Percentiles rank a stretch among this genome's conserved stretches.
Evolutionary conservation across 2,797 vertebrate genomes (phyloP).

Genomic region (Halcyon chelicuti): DNA sequence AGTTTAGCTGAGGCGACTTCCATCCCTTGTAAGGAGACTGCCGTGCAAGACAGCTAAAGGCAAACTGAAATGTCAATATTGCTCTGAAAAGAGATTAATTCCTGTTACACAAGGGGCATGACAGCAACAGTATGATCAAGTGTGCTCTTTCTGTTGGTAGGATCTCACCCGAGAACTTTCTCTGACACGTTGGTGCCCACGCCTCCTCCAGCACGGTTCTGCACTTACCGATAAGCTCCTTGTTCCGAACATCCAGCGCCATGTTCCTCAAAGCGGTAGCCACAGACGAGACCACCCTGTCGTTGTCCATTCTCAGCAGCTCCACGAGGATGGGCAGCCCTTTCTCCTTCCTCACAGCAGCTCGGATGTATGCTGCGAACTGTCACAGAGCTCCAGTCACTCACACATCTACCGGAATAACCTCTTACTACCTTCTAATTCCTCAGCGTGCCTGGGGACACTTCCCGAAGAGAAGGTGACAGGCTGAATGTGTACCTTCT

Average conservation of each 20-base stretch:
- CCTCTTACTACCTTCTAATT: background rate
- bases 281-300: slow-evolving; percentile 95
- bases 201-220: accelerated
- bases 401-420: background rate
- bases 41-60: background rate
- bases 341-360: slow-evolving; percentile 96
- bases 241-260: slow-evolving; percentile 95
- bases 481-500: accelerated
- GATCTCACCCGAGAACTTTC: accelerated
- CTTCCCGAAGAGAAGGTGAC: background rate
- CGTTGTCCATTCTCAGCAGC: slow-evolving; percentile 96
- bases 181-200: accelerated
- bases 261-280: slow-evolving; percentile 96
- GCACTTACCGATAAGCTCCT: slow-evolving; percentile 94
- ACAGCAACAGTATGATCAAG: background rate
- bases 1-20: background rate
- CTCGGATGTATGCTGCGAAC: slow-evolving; percentile 97
- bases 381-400: slow-evolving; percentile 50
- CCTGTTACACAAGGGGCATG: background rate
- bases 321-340: slow-evolving; percentile 97
- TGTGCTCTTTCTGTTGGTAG: accelerated
- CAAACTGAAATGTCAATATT: background rate
- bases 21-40: background rate
- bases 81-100: background rate
- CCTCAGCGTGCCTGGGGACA: accelerated